Conservation (phyloP, 2,797 vertebrate genomes). For the Macrochelys suwanniensis region DNA sequence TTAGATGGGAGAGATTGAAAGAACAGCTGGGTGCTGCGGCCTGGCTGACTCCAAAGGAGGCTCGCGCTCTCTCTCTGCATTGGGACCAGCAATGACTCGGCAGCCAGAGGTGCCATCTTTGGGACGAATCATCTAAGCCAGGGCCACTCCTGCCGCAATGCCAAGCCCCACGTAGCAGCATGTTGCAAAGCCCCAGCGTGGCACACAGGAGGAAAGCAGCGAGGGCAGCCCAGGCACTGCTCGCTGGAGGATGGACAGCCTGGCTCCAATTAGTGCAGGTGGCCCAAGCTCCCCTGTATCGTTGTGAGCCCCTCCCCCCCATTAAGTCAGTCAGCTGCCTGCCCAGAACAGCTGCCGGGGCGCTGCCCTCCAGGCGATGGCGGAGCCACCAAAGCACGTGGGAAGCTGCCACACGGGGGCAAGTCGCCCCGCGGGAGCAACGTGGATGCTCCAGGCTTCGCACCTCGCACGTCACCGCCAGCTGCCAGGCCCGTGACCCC, state of each 20-base stretch:
- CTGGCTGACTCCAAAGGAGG: neutral
- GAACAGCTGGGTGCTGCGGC: neutral
- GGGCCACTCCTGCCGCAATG: neutral
- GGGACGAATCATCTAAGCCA: neutral
- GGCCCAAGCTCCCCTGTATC: too few relatives aligned
- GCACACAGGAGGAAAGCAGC: too few relatives aligned
- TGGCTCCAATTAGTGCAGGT: too few relatives aligned
- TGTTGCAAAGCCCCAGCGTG: neutral
- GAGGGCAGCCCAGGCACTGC: too few relatives aligned
- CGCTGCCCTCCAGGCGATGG: too few relatives aligned
- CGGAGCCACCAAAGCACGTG: neutral
- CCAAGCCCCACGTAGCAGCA: neutral
- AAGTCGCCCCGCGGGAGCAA: too few relatives aligned
- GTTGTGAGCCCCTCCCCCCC: conserved; percentile 10
- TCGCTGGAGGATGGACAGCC: too few relatives aligned
- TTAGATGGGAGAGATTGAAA: neutral
- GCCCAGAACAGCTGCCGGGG: neutral
- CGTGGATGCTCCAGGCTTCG: neutral
- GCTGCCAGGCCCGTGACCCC: neutral
- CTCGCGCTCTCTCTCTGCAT: fast-evolving
- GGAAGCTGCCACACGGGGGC: too few relatives aligned
- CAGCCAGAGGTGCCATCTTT: neutral
- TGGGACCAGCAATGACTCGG: neutral
- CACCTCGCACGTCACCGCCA: neutral
- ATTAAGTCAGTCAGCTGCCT: neutral